Conservation (phyloP, 2,113 vertebrate genomes). For the Mola mola region DNA sequence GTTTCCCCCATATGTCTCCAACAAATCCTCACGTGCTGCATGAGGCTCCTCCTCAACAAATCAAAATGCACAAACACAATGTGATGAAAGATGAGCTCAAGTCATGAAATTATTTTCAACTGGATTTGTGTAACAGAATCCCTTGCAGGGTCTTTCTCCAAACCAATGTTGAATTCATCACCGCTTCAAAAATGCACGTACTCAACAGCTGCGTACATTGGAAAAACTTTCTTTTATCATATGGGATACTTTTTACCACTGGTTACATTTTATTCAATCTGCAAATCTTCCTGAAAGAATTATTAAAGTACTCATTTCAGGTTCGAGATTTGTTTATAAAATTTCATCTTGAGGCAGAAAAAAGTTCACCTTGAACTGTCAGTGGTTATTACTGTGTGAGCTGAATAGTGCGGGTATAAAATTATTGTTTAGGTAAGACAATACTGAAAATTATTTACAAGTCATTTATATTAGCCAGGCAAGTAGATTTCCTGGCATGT, state of each 20-base stretch:
- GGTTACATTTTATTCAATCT: constrained; percentile 66
- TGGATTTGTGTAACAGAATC: constrained; percentile 67
- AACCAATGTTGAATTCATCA: constrained; percentile 70
- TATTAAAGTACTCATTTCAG: constrained; percentile 42
- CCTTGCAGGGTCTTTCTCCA: constrained; percentile 50
- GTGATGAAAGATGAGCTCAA: constrained; percentile 67
- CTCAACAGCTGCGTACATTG: background rate
- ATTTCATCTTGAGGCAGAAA: constrained; percentile 52
- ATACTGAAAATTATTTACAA: constrained; percentile 89
- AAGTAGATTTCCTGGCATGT: constrained; percentile 84
- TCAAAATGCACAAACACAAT: constrained; percentile 78
- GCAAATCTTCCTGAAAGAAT: constrained; percentile 46
- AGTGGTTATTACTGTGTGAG: constrained; percentile 71
- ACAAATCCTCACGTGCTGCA: constrained; percentile 14
- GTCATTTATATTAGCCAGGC: constrained; percentile 83
- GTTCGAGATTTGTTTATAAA: constrained; percentile 57
- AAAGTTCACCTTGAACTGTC: constrained; percentile 55
- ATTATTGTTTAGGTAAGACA: constrained; percentile 84
- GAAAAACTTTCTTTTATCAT: constrained; percentile 13
- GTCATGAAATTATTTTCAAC: constrained; percentile 70
- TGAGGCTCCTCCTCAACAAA: constrained; percentile 56
- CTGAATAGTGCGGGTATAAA: constrained; percentile 84
- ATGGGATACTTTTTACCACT: constrained; percentile 44
- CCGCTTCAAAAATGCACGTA: too few species aligned
- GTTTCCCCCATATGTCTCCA: constrained; percentile 1